Conservation (phyloP, 2,888 invertebrate genomes). For the Troides oblongomaculatus region DNA sequence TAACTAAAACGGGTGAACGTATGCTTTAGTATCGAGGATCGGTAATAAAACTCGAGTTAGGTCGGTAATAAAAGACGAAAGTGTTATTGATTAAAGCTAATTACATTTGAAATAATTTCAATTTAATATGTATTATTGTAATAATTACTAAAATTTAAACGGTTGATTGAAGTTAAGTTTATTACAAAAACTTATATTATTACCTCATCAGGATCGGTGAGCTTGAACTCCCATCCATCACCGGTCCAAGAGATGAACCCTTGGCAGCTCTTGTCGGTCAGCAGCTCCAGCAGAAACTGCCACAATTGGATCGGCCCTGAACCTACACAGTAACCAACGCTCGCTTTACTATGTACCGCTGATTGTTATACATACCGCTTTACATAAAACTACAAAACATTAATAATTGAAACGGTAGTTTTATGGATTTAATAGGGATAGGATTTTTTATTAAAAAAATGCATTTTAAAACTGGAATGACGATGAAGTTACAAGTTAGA, state of each 20-base stretch:
- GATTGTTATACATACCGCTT: neutral
- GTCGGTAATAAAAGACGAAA: neutral
- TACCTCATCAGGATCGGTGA: slow-evolving; percentile 98
- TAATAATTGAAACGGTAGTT: neutral
- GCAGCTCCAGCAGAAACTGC: slow-evolving; percentile 97
- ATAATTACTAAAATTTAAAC: no score
- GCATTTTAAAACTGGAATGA: neutral
- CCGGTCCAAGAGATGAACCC: slow-evolving; percentile 99
- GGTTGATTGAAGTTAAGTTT: no score
- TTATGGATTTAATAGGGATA: neutral
- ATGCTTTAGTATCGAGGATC: slow-evolving; percentile 8
- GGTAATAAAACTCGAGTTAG: neutral
- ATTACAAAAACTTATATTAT: slow-evolving; percentile 13
- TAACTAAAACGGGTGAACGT: slow-evolving; percentile 32
- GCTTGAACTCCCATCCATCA: slow-evolving; percentile 99
- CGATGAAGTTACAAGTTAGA: neutral
- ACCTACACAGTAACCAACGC: slow-evolving; percentile 79
- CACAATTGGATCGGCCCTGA: slow-evolving; percentile 98
- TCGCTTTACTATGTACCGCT: slow-evolving; percentile 69
- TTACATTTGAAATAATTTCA: no score
- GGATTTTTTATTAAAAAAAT: no score
- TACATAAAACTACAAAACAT: neutral
- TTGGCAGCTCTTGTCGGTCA: slow-evolving; percentile 97
- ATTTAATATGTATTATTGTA: no score
- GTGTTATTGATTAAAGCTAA: neutral